Evolutionary conservation across 1,140 invertebrate genomes (phyloP).

Genomic region (Xylocopa sonorina): DNA sequence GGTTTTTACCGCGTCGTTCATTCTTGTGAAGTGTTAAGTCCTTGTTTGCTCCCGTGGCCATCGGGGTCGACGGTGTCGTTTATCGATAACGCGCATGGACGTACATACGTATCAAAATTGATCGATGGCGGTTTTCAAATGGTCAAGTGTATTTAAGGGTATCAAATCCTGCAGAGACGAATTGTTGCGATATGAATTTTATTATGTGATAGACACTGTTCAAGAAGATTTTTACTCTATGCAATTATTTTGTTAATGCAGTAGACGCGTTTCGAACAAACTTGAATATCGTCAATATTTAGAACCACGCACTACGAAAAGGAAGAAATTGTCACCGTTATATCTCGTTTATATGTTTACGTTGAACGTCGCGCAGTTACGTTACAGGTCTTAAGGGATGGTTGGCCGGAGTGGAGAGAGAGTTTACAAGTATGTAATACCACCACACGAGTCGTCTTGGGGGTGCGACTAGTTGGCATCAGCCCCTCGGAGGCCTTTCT

Average conservation of each 20-base stretch:
- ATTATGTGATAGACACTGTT: too few relatives aligned
- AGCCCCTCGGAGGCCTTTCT: conserved; percentile 73
- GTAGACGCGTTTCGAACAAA: too few relatives aligned
- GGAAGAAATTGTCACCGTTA: not conserved
- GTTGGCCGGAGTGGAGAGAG: conserved; percentile 33
- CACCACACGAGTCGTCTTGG: conserved; percentile 65
- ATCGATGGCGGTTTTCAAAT: not conserved
- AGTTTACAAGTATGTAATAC: conserved; percentile 45
- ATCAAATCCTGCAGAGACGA: not conserved
- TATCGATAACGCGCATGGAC: not conserved
- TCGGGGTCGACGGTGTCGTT: not conserved
- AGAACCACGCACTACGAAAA: conserved; percentile 7
- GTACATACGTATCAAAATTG: not conserved
- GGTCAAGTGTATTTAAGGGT: too few relatives aligned
- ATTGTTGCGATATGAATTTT: too few relatives aligned
- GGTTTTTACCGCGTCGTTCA: conserved; percentile 46
- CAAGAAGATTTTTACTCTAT: too few relatives aligned
- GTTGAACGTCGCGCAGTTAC: conserved; percentile 44
- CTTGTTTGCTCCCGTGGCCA: conserved; percentile 29
- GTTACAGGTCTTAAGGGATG: conserved; percentile 53
- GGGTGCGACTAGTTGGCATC: conserved; percentile 73
- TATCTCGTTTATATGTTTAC: conserved; percentile 18
- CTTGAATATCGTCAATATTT: too few relatives aligned
- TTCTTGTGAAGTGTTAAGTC: conserved; percentile 24
- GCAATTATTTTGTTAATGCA: too few relatives aligned